Conservation (phyloP, 2,888 invertebrate species). For the Acleris sparsana region DNA sequence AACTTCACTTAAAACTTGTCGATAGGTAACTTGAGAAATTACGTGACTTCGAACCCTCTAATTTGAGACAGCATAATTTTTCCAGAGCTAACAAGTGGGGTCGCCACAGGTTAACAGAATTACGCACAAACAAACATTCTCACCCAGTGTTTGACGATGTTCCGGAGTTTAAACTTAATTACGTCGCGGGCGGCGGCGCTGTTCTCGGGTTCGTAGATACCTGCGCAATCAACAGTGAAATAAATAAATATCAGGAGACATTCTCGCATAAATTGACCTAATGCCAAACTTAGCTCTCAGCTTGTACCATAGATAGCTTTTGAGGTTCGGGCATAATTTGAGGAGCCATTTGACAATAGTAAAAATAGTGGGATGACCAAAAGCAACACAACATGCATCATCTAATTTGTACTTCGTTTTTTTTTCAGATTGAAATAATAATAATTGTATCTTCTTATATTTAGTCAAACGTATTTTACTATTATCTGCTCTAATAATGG, state of each 20-base stretch:
- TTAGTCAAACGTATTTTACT: no score
- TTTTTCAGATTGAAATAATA: no score
- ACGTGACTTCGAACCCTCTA: slow-evolving; percentile 17
- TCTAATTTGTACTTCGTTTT: no score
- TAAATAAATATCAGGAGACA: no score
- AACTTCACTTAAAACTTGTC: no score
- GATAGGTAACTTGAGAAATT: slow-evolving; percentile 7
- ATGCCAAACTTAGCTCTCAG: no score
- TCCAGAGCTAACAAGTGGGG: slow-evolving; percentile 7
- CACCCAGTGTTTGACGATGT: slow-evolving; percentile 77
- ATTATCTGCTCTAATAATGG: no score
- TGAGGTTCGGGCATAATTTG: slow-evolving; percentile 10
- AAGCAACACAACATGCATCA: no score
- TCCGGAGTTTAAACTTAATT: slow-evolving; percentile 72
- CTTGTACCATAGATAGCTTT: no score
- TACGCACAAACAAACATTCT: slow-evolving; percentile 46
- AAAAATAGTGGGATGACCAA: background rate
- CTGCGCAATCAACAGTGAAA: slow-evolving; percentile 45
- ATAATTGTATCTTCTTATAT: no score
- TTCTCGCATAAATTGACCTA: no score
- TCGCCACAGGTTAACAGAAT: slow-evolving; percentile 32
- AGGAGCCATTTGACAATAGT: background rate
- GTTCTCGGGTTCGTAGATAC: slow-evolving; percentile 68
- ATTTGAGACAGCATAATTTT: slow-evolving; percentile 25
- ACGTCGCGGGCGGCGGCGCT: slow-evolving; percentile 57